A percentile compares a stretch with the other conserved stretches of the same genome.
Evolutionary conservation across 2,888 invertebrate genomes (phyloP).

Genomic region (Macropis europaea): DNA sequence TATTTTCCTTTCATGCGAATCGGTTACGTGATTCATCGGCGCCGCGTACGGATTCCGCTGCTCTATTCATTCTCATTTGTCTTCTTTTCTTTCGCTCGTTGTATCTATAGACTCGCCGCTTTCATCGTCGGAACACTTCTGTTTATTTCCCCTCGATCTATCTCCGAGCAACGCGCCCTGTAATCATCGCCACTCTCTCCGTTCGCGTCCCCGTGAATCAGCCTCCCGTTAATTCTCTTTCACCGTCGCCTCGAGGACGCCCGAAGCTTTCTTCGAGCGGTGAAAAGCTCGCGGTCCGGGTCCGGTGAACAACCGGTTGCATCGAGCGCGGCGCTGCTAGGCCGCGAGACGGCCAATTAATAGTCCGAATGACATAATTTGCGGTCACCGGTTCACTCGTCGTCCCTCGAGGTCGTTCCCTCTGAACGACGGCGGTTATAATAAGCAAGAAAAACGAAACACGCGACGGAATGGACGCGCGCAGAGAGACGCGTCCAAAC

Average conservation of each 20-base stretch:
- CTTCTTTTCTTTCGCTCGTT: not conserved
- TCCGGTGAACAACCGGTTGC: no score
- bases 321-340: not conserved
- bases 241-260: not conserved
- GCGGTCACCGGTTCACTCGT: constrained; percentile 22
- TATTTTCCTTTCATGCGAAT: not conserved
- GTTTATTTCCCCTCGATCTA: constrained; percentile 23
- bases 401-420: not conserved
- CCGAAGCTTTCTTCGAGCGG: no score
- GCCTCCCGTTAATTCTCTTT: constrained; percentile 1
- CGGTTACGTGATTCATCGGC: constrained; percentile 14
- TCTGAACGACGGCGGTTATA: not conserved
- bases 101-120: not conserved
- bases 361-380: constrained; percentile 43
- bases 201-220: not conserved
- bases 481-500: constrained; percentile 7
- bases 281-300: no score
- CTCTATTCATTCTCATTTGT: not conserved
- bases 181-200: not conserved
- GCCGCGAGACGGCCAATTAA: constrained; percentile 40
- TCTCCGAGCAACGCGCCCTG: constrained; percentile 3
- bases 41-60: not conserved
- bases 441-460: constrained; percentile 22
- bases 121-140: not conserved
- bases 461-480: no score